These are phyloP conservation scores for Melanotaenia trifasciata DNA, from an alignment of 2,797 vertebrate species.

Conservation along the genomic window DNA sequence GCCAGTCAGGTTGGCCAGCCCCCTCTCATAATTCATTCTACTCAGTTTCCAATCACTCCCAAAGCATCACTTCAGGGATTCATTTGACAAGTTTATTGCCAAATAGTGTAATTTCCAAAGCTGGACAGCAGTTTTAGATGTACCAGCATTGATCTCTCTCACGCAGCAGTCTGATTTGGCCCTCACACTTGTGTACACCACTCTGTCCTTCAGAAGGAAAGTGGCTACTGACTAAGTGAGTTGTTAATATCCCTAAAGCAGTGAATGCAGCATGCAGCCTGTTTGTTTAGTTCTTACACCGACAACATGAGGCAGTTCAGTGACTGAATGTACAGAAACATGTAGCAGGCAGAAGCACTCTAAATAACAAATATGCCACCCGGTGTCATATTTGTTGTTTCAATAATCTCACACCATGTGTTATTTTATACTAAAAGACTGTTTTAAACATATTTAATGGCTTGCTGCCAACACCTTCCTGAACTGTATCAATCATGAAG, in stretches of 20 bases:
- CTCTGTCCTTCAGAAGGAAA: constrained; percentile 22
- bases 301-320: constrained; percentile 5
- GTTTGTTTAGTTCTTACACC: constrained; percentile 10
- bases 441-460: not conserved
- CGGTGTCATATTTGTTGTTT: not conserved
- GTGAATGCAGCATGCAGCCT: constrained; percentile 14
- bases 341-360: not conserved
- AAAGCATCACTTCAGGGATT: constrained; percentile 52
- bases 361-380: not conserved
- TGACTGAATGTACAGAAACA: not conserved
- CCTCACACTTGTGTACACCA: constrained; percentile 15
- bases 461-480: constrained; percentile 4
- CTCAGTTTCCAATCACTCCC: constrained; percentile 49
- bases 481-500: not conserved
- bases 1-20: constrained; percentile 21
- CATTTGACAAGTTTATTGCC: constrained; percentile 57
- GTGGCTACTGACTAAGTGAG: constrained; percentile 35
- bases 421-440: not conserved
- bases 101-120: constrained; percentile 51
- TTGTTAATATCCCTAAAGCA: constrained; percentile 11
- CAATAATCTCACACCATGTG: not conserved
- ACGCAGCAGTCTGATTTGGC: constrained; percentile 36
- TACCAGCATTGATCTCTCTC: constrained; percentile 34
- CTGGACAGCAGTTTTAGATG: constrained; percentile 45
- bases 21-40: constrained; percentile 44